These are phyloP conservation scores for Eurytoma californica DNA, from an alignment of 2,888 invertebrate species.

Conservation along the genomic window DNA sequence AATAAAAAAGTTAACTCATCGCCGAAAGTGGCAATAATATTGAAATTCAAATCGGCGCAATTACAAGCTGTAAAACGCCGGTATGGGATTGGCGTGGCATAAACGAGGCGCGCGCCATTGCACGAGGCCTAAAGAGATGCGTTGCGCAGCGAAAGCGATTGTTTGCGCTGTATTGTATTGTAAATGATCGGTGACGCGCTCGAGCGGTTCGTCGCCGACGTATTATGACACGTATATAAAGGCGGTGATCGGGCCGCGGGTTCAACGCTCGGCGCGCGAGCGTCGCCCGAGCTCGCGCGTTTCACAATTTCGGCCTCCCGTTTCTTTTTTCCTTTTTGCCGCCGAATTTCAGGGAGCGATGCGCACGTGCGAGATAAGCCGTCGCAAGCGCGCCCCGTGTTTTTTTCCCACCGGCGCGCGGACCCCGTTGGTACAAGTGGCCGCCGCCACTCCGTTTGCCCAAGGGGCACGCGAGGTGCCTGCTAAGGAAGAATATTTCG, in stretches of 20 bases:
- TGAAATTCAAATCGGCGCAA: background rate
- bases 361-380: no score
- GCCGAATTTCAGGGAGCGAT: no score
- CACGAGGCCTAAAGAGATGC: background rate
- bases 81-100: background rate
- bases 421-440: no score
- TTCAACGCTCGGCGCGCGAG: conserved; percentile 37
- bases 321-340: no score
- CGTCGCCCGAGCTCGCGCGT: background rate
- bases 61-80: background rate
- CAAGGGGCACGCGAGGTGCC: no score
- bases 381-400: no score
- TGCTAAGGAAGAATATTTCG: no score
- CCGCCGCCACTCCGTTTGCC: no score
- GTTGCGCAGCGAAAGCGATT: conserved; percentile 11
- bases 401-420: no score
- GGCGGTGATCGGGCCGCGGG: conserved; percentile 35
- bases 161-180: conserved; percentile 40
- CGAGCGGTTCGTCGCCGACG: conserved; percentile 20
- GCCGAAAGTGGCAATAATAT: background rate
- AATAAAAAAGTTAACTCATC: no score
- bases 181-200: conserved; percentile 20
- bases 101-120: background rate
- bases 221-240: conserved; percentile 31
- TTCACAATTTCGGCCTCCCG: background rate